Conservation (phyloP, 2,797 vertebrate genomes). For the Limnodromus scolopaceus region DNA sequence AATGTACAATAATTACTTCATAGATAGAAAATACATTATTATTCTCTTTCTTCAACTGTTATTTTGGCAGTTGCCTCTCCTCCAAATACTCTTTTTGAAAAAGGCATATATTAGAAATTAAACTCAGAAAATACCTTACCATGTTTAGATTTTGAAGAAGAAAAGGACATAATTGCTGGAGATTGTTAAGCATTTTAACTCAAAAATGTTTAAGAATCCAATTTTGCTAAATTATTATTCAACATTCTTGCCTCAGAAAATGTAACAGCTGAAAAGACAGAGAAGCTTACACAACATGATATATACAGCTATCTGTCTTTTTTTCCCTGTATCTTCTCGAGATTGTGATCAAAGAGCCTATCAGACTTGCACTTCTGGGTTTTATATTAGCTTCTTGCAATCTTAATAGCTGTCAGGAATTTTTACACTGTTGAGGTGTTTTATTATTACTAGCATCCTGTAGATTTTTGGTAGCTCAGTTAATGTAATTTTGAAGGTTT, state of each 20-base stretch:
- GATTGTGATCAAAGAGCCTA: not conserved
- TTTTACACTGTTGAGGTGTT: not conserved
- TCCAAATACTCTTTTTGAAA: not conserved
- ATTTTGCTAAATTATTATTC: not conserved
- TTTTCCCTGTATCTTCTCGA: not conserved
- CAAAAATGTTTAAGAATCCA: not conserved
- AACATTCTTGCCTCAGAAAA: not conserved
- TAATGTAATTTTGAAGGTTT: not conserved
- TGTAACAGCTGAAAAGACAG: not conserved
- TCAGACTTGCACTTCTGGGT: not conserved
- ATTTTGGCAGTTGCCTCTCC: not conserved
- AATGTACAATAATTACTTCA: not conserved
- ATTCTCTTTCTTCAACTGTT: not conserved
- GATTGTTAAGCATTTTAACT: not conserved
- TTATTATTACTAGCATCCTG: not conserved
- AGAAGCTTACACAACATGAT: not conserved
- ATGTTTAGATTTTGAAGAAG: not conserved
- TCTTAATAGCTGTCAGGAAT: conserved; percentile 26
- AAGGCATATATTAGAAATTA: not conserved
- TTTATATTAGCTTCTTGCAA: conserved; percentile 1
- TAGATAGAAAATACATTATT: not conserved
- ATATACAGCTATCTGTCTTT: not conserved
- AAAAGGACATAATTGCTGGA: not conserved
- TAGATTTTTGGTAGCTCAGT: not conserved
- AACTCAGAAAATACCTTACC: not conserved